Evolutionary conservation across 1,140 invertebrate species (phyloP).

Genomic region (Meloidogyne chitwoodi): DNA sequence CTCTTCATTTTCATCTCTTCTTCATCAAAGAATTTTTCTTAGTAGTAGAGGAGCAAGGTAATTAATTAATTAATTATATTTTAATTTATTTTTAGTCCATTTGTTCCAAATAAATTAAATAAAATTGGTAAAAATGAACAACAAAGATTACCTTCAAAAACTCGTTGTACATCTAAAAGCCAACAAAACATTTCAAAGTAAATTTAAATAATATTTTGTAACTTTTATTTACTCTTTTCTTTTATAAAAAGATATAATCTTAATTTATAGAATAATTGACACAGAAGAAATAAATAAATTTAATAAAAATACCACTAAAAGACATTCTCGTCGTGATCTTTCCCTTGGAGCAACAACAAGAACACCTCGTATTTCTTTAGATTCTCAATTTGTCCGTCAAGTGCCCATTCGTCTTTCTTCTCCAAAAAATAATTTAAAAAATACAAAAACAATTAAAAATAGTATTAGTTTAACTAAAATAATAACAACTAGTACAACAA

Average conservation of each 20-base stretch:
- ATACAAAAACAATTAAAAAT: background rate
- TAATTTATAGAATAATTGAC: background rate
- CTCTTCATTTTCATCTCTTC: conserved; percentile 13
- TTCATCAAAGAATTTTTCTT: conserved; percentile 18
- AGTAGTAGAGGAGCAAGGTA: conserved; percentile 4
- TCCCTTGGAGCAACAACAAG: background rate
- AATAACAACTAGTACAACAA: background rate
- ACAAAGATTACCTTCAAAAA: background rate
- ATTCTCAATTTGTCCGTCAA: background rate
- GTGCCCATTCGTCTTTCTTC: background rate
- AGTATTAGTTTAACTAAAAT: background rate
- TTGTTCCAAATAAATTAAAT: background rate
- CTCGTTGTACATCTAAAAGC: background rate
- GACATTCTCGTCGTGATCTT: background rate
- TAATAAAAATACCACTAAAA: background rate
- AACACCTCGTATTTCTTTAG: background rate
- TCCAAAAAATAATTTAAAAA: background rate
- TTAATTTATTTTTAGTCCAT: conserved; percentile 4
- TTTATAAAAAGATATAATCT: background rate
- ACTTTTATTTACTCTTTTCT: too few relatives aligned
- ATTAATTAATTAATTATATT: background rate
- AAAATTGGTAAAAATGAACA: background rate
- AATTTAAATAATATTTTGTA: too few relatives aligned
- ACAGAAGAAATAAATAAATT: background rate
- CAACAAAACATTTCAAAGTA: conserved; percentile 17